These are phyloP conservation scores for Andrena camellia DNA, from an alignment of 2,888 invertebrate species.

Conservation along the genomic window DNA sequence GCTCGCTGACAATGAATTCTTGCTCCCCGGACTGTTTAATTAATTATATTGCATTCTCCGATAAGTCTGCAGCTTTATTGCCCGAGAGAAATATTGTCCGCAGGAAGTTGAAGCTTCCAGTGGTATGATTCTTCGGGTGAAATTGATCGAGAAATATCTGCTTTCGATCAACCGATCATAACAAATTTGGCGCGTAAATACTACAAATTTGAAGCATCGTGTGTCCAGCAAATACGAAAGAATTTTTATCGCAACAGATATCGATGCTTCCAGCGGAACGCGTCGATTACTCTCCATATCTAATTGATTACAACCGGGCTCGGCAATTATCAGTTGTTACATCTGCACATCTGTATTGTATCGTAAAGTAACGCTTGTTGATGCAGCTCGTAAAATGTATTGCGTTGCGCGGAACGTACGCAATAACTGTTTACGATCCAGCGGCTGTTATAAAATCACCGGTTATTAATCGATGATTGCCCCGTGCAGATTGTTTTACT, in stretches of 20 bases:
- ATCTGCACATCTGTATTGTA: neutral
- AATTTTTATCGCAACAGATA: neutral
- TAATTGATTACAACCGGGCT: neutral
- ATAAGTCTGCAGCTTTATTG: neutral
- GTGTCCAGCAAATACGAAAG: neutral
- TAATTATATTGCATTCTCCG: constrained; percentile 21
- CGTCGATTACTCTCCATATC: neutral
- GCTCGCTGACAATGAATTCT: neutral
- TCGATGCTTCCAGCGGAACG: neutral
- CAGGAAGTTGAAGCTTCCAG: neutral
- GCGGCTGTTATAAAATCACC: constrained; percentile 8
- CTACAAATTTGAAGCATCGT: neutral
- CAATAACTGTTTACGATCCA: neutral
- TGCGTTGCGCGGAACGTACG: neutral
- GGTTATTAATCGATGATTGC: constrained; percentile 11
- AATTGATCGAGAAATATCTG: no score
- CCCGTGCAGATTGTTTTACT: constrained; percentile 8
- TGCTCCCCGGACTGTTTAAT: neutral
- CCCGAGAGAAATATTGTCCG: neutral
- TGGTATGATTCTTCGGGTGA: no score
- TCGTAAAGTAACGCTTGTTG: neutral
- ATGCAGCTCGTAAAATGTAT: constrained; percentile 30
- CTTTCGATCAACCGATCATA: neutral
- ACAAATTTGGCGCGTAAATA: neutral
- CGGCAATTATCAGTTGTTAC: neutral